phyloP scores from a whole-genome alignment of 2,113 vertebrate genomes.

The Columbina picui region DNA sequence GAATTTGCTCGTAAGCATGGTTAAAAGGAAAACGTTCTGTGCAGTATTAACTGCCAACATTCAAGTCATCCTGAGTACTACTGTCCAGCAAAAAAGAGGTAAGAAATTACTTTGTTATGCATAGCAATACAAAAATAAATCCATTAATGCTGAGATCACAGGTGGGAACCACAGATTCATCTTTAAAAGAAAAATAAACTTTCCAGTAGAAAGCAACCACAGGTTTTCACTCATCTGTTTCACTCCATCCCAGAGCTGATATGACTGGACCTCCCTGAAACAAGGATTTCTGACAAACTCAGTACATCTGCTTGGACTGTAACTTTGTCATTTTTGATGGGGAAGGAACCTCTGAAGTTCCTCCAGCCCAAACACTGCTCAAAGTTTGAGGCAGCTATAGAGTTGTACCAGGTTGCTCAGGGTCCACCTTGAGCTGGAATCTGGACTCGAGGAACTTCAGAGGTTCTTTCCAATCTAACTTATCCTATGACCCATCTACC shows the following conservation, averaged over 20 bases:
- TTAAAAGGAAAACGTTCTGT: neutral
- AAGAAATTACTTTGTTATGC: neutral
- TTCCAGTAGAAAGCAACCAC: neutral
- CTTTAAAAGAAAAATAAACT: neutral
- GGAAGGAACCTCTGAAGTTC: neutral
- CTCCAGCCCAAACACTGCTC: neutral
- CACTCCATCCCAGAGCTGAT: neutral
- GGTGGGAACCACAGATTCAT: neutral
- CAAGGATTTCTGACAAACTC: neutral
- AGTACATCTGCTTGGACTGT: neutral
- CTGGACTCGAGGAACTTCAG: neutral
- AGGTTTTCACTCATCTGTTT: neutral
- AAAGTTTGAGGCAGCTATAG: neutral
- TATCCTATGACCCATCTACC: neutral
- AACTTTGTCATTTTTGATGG: neutral
- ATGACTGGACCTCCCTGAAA: neutral
- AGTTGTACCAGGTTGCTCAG: neutral
- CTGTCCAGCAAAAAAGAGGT: neutral
- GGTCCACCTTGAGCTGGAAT: neutral
- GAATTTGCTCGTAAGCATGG: neutral
- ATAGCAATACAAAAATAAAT: neutral
- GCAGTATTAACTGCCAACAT: neutral
- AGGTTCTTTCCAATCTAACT: neutral
- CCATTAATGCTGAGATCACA: neutral
- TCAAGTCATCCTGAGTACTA: neutral